Evolutionary conservation across 2,113 vertebrate genomes (phyloP).

Genomic region (Papio anubis): DNA sequence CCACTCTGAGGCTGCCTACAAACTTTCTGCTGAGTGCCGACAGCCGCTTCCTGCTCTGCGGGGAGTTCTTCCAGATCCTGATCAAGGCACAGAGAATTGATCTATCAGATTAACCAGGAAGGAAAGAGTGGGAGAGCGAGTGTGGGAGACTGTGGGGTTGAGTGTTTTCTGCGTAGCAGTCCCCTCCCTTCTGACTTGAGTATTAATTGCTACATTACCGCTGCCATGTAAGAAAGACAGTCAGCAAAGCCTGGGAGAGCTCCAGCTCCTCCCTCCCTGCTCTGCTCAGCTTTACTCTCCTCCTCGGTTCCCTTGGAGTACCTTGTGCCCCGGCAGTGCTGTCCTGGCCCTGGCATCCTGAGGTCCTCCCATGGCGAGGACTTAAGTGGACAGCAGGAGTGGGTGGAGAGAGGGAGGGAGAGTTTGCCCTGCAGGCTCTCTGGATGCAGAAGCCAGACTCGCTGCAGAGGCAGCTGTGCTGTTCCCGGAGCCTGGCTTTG

Average conservation of each 20-base stretch:
- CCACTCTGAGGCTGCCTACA: background rate
- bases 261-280: conserved; percentile 66
- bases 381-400: background rate
- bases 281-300: conserved; percentile 47
- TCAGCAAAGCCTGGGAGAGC: conserved; percentile 49
- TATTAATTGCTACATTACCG: conserved; percentile 76
- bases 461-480: conserved; percentile 44
- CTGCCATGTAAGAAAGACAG: conserved; percentile 65
- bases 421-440: conserved; percentile 37
- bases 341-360: background rate
- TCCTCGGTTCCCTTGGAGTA: background rate
- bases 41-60: background rate
- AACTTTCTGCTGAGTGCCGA: conserved; percentile 57
- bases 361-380: background rate
- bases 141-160: background rate
- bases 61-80: background rate
- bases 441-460: conserved; percentile 17
- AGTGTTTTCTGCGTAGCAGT: conserved; percentile 47
- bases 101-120: conserved; percentile 38
- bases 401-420: background rate
- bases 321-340: conserved; percentile 45
- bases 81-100: background rate
- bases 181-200: conserved; percentile 59
- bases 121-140: background rate
- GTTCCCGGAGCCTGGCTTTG: background rate